Evolutionary conservation across 1,140 invertebrate genomes (phyloP).

Genomic region (Tetraneura akinire): DNA sequence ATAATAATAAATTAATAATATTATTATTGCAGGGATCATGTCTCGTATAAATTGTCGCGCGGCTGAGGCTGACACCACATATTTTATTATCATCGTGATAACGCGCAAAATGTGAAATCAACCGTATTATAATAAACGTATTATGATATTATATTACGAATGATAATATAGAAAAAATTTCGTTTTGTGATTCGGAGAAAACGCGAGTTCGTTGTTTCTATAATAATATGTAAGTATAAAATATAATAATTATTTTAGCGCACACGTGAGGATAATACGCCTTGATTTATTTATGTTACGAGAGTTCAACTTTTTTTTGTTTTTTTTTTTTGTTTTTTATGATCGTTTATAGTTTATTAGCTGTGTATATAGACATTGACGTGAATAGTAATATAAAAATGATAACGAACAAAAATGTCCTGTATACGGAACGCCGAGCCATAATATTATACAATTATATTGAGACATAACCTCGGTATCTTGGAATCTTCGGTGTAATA

Average conservation of each 20-base stretch:
- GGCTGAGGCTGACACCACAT: too few relatives aligned
- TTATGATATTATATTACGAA: constrained; percentile 23
- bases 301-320: constrained; percentile 18
- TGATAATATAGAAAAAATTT: background rate
- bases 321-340: too few relatives aligned
- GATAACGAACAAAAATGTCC: background rate
- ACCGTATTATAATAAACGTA: too few relatives aligned
- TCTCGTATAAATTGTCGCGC: background rate
- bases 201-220: background rate
- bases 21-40: too few relatives aligned
- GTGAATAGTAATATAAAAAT: background rate
- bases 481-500: constrained; percentile 5
- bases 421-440: background rate
- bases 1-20: too few relatives aligned
- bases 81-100: background rate
- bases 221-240: too few relatives aligned
- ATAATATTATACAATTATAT: too few relatives aligned
- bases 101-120: constrained; percentile 8
- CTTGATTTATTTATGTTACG: constrained; percentile 8
- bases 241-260: constrained; percentile 2
- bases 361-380: constrained; percentile 39
- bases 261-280: background rate
- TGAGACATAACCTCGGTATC: constrained; percentile 25
- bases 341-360: constrained; percentile 38
- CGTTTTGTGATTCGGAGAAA: constrained; percentile 23